phyloP scores from a whole-genome alignment of 1,140 invertebrate genomes.

The Cydia fagiglandana region DNA sequence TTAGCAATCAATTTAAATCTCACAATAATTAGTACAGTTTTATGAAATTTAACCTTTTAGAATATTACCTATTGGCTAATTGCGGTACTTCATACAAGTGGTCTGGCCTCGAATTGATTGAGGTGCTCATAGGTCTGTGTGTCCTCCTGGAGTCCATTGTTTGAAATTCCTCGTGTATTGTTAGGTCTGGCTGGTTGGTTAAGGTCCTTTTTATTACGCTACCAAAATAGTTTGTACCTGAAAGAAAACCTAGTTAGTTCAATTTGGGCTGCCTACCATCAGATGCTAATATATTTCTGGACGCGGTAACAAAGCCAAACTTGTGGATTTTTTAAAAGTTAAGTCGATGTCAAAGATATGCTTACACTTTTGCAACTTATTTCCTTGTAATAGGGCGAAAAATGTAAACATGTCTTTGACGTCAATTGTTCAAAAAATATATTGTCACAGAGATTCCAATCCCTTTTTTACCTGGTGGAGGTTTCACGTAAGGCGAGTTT shows the following conservation, averaged over 20 bases:
- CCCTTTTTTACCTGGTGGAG: slow-evolving; percentile 58
- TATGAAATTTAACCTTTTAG: not conserved
- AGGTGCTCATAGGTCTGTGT: slow-evolving; percentile 55
- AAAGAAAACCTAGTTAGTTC: slow-evolving; percentile 28
- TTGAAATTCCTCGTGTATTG: slow-evolving; percentile 73
- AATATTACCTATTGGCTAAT: slow-evolving; percentile 57
- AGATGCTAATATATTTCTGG: no score
- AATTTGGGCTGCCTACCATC: no score
- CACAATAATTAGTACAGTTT: not conserved
- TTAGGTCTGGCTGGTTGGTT: slow-evolving; percentile 71
- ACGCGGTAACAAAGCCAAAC: no score
- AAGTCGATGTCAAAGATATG: no score
- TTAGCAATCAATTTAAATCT: no score
- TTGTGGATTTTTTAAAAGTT: no score
- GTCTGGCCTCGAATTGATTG: slow-evolving; percentile 55
- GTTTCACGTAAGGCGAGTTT: slow-evolving; percentile 70
- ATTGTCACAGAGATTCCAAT: not conserved
- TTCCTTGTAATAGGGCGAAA: no score
- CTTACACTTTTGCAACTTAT: no score
- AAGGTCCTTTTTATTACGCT: slow-evolving; percentile 70
- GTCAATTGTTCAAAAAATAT: no score
- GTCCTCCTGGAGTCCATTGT: slow-evolving; percentile 64
- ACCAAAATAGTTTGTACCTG: slow-evolving; percentile 70
- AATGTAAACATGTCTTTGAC: no score
- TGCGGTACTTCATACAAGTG: slow-evolving; percentile 75